Evolutionary conservation across 2,888 invertebrate genomes (phyloP).

Genomic region (Tortricodes alternella): DNA sequence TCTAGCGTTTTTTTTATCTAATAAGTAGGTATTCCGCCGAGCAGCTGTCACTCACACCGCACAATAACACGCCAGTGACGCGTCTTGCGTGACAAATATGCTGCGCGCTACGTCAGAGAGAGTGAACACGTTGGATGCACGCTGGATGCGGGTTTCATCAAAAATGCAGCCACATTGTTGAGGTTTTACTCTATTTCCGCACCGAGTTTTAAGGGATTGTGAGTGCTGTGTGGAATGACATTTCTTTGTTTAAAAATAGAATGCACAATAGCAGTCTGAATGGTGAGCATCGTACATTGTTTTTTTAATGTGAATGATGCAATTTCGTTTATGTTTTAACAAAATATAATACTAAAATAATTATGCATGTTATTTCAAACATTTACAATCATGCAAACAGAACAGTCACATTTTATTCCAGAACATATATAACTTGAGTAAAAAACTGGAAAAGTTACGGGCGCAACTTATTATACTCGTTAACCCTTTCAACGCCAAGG

Average conservation of each 20-base stretch:
- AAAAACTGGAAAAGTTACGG: too few relatives aligned
- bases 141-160: slow-evolving; percentile 18
- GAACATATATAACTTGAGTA: too few relatives aligned
- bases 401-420: too few relatives aligned
- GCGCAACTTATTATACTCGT: too few relatives aligned
- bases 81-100: slow-evolving; percentile 16
- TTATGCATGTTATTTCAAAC: too few relatives aligned
- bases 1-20: too few relatives aligned
- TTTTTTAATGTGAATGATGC: too few relatives aligned
- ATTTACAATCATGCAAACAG: too few relatives aligned
- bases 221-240: slow-evolving; percentile 26
- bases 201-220: slow-evolving; percentile 24
- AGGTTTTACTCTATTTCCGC: slow-evolving; percentile 22
- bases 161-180: slow-evolving; percentile 28
- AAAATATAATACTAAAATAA: too few relatives aligned
- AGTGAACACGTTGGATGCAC: slow-evolving; percentile 10
- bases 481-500: too few relatives aligned
- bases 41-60: slow-evolving; percentile 5
- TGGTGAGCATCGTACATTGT: background rate
- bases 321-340: too few relatives aligned
- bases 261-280: slow-evolving; percentile 14
- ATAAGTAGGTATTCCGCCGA: background rate
- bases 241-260: slow-evolving; percentile 29
- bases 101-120: background rate
- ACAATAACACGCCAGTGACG: background rate